These are phyloP conservation scores for Apamea anceps DNA, from an alignment of 2,888 invertebrate genomes.

Conservation along the genomic window DNA sequence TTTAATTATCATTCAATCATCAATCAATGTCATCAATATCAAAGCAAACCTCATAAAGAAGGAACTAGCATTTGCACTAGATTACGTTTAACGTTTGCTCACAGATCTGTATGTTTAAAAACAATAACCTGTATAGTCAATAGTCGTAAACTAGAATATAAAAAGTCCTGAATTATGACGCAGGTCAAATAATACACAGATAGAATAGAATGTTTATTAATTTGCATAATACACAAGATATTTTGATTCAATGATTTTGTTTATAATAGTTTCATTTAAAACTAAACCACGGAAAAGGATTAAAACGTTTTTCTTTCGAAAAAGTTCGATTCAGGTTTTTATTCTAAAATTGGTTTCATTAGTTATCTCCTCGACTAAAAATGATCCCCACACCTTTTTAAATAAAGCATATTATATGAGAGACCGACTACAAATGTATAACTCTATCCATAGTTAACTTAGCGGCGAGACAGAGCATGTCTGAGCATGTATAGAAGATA, in stretches of 20 bases:
- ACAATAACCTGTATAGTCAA: neutral
- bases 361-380: neutral
- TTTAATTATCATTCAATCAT: neutral
- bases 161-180: neutral
- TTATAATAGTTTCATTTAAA: neutral
- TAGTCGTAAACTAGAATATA: neutral
- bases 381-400: neutral
- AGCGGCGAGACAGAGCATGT: conserved; percentile 39
- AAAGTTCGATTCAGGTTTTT: neutral
- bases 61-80: neutral
- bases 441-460: conserved; percentile 30
- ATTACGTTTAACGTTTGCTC: neutral
- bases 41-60: neutral
- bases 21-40: neutral
- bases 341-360: neutral
- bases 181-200: neutral
- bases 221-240: neutral
- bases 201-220: neutral
- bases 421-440: conserved; percentile 4
- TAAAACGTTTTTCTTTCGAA: neutral
- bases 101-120: neutral
- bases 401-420: neutral
- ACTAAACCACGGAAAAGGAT: neutral
- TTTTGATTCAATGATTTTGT: neutral
- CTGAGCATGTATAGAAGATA: conserved; percentile 47